Base-by-base conservation (phyloP, 2,113 vertebrate species). In the Empidonax traillii region DNA sequence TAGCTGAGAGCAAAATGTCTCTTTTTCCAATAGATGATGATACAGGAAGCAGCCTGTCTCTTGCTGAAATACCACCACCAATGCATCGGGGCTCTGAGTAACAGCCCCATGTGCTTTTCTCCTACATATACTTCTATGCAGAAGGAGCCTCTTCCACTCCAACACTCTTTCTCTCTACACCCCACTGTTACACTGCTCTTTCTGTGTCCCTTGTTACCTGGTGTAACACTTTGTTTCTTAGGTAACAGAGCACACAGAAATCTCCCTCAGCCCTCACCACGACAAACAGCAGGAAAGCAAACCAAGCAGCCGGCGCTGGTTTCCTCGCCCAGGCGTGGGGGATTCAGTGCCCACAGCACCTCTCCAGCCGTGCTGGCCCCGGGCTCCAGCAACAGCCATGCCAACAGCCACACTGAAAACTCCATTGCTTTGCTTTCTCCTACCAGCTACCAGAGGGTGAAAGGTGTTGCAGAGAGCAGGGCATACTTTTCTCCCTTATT, bases 361-460 rank as follows among this genome's bases (percentile, higher is more conserved):
- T 25, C 37, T 17, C 11, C 31, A 33, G 39, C n/a, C 8, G 0
- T 14, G 22, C 56, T 2, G 1, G 86, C 59, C 59, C 37, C 0
- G 3, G 22, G 28, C 65, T 13, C 52, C 62, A 33, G 13, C 47
- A 49, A 49, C 47, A 49, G 47, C 47, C 23, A 12, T 8, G 11
- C 39, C 3, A 30, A 41, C 19, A 41, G 47, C 44, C 8, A 0
- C 58, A 27, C 3, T 1, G 0, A 62, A 30, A 58, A 20, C 21
- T 10, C 63, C 31, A 31, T 14, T 1, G 0, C 51, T 35, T 35
- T 24, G 0, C 51, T 35, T 35, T 24, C 49, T 37, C 14, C 43
- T 69, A 49, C 49, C 28, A 31, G 17, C 43, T 69, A 49, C 49
- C 28, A 31, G 28, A 56, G 7, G 12, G 31, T 24, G 21, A 2